Evolutionary conservation across 2,888 invertebrate species (phyloP), one percentile per base, ranked within the genome.

Genomic region (Bruchidius siliquastri): DNA sequence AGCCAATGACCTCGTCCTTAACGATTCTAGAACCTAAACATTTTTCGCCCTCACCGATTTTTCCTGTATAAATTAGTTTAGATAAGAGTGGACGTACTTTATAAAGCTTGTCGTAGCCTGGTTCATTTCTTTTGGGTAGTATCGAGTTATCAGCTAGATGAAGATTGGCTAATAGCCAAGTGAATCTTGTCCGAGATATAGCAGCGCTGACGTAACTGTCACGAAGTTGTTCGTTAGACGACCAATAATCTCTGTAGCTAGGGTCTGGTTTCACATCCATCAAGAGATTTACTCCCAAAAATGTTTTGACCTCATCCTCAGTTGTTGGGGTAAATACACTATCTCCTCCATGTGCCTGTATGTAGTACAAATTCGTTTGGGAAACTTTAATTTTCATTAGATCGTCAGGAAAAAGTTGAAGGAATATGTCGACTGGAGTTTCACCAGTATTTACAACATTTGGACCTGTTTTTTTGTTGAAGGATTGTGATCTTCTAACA

Each of bases 21-120:
- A 79, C 74, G 67, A 79, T 78, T 71, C 75, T 6, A 20, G 32
- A 22, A 21, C 77, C 79, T 66, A 79, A 72, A 70, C 72, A 49
- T 30, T 74, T 74, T 72, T 79, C 79, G 2, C 71, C 22, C 68
- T 76, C 70, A n/a, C 21, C 71, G 18, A 71, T 68, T 73, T 76
- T 77, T 22, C 77, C 82, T 22, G 80, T 80, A 74, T 83, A 81
- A 66, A 80, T 78, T 73, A 71, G 68, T 49, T 30, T 71, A 71
- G 22, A 66, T 69, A 74, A 18, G 2, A 77, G 20, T 20, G 75
- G 75, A 21, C 74, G 73, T 30, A 77, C n/a, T 72, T 77, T 75
- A 73, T 73, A 77, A 13, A 77, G 74, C 70, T 78, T 77, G 68
- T 78, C 74, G 71, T 72, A 77, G 71, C 72, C 67, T 10, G 73